phyloP scores from a whole-genome alignment of 2,113 vertebrate genomes.

The Eira barbara region DNA sequence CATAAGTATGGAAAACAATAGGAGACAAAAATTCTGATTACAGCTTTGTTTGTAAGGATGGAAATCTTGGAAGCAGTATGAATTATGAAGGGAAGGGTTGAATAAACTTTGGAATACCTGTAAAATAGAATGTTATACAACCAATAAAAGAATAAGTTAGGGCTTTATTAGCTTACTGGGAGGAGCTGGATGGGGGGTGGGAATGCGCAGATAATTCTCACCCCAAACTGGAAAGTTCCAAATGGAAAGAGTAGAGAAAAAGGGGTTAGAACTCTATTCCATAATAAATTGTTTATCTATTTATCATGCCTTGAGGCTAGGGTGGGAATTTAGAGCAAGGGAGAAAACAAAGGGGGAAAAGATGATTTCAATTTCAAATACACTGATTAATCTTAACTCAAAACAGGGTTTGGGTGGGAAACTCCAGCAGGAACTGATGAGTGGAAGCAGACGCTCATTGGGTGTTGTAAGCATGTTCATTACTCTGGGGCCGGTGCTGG shows the following conservation, averaged over 20 bases:
- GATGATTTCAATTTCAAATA: slow-evolving; percentile 40
- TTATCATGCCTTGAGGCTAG: background rate
- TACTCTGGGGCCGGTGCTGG: background rate
- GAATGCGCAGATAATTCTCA: background rate
- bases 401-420: background rate
- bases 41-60: background rate
- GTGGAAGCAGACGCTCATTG: background rate
- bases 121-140: background rate
- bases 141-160: background rate
- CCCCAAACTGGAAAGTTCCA: background rate
- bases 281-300: background rate
- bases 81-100: background rate
- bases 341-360: background rate
- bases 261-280: background rate
- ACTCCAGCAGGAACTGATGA: background rate
- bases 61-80: background rate
- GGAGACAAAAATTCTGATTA: background rate
- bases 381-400: slow-evolving; percentile 31
- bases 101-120: background rate
- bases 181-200: background rate
- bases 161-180: background rate
- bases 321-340: background rate
- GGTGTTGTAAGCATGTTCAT: background rate
- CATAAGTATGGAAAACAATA: background rate
- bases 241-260: background rate